A percentile compares a stretch with the other conserved stretches of the same genome.
These are phyloP conservation scores for Drosophila parvula DNA, from an alignment of 1,140 invertebrate species.

Conservation along the genomic window DNA sequence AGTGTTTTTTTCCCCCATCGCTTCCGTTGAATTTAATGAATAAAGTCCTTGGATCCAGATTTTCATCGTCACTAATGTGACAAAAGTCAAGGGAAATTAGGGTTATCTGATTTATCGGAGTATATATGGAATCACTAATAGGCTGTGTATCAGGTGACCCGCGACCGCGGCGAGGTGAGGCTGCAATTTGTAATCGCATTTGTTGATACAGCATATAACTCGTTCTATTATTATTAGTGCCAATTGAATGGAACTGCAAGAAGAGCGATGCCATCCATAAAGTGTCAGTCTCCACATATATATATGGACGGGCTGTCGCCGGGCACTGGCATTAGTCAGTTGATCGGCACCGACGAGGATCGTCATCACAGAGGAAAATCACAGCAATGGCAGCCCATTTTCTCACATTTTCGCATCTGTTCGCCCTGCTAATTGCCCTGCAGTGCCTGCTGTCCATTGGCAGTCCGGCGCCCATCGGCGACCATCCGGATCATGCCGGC, in stretches of 20 bases:
- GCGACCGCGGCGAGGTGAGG: conserved; percentile 14
- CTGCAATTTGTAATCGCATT: conserved; percentile 44
- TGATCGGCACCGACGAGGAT: neutral
- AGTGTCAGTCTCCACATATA: conserved; percentile 1
- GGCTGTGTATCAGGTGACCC: neutral
- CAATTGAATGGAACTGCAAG: conserved; percentile 38
- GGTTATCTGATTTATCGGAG: conserved; percentile 16
- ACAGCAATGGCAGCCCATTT: neutral
- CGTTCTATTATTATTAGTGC: conserved; percentile 20
- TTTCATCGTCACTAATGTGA: conserved; percentile 6
- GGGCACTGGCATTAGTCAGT: conserved; percentile 2
- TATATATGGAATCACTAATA: neutral
- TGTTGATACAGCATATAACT: conserved; percentile 36
- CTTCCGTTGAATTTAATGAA: neutral
- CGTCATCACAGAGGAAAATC: neutral
- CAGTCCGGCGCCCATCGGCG: conserved; percentile 40
- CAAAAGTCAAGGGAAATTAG: conserved; percentile 25
- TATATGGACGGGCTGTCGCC: neutral
- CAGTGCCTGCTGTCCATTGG: conserved; percentile 2
- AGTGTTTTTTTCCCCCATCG: neutral
- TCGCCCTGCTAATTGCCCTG: neutral
- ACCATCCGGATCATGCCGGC: conserved; percentile 64
- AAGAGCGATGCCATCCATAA: neutral
- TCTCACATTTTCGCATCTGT: neutral
- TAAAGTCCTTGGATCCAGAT: neutral